A percentile compares a stretch with the other conserved stretches of the same genome.
phyloP scores from a whole-genome alignment of 2,113 vertebrate species.

The Callionymus lyra region DNA sequence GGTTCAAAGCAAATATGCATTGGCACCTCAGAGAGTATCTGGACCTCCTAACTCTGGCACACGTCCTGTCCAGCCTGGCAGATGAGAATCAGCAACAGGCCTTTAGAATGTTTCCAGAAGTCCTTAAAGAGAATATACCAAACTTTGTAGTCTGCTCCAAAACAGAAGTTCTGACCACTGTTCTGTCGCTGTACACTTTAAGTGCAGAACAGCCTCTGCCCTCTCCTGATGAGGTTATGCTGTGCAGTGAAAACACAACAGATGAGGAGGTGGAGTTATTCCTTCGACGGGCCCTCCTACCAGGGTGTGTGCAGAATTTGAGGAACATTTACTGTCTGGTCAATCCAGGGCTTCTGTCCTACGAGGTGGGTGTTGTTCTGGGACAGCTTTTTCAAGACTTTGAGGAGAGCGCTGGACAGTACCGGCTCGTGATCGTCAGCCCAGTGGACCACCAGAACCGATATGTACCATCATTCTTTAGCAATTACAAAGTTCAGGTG shows the following conservation, averaged over 20 bases:
- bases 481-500: slow-evolving; percentile 56
- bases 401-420: slow-evolving; percentile 38
- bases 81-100: slow-evolving; percentile 23
- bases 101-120: slow-evolving; percentile 40
- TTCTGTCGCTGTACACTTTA: slow-evolving; percentile 51
- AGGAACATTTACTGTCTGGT: slow-evolving; percentile 65
- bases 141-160: slow-evolving; percentile 60
- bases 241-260: slow-evolving; percentile 62
- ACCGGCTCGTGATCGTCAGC: slow-evolving; percentile 60
- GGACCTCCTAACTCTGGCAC: slow-evolving; percentile 51
- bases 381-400: slow-evolving; percentile 54
- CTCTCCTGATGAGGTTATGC: slow-evolving; percentile 61
- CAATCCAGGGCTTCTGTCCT: slow-evolving; percentile 60
- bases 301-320: slow-evolving; percentile 16
- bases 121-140: slow-evolving; percentile 52
- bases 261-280: slow-evolving; percentile 70
- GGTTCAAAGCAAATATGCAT: slow-evolving; percentile 48
- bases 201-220: slow-evolving; percentile 57
- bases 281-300: slow-evolving; percentile 58
- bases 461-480: slow-evolving; percentile 67
- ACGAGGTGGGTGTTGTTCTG: slow-evolving; percentile 62
- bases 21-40: slow-evolving; percentile 44
- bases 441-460: slow-evolving; percentile 57
- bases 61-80: slow-evolving; percentile 43
- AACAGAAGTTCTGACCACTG: slow-evolving; percentile 49